Base-by-base conservation (phyloP, 2,113 vertebrate species). In the Apaloderma vittatum region DNA sequence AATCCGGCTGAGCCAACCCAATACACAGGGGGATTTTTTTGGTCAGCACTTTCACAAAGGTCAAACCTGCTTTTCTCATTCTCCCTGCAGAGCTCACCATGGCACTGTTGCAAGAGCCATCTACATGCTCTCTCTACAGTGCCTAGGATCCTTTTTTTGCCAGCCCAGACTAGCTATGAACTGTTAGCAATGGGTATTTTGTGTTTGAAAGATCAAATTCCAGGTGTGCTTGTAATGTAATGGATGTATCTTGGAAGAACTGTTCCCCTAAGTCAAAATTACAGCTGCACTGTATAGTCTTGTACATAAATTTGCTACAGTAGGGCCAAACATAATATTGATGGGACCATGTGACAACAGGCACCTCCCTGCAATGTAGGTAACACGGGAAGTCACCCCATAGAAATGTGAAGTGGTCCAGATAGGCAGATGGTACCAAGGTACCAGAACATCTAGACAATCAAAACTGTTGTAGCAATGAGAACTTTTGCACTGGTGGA, bases 371-470 rank as follows among this genome's bases (percentile, higher is more conserved):
- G n/a, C 18, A 27, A 3, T 48, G 34, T 6, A 46, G 30, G 54
- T 51, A 65, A 46, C 4, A 7, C 8, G 43, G 37, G 18, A 58
- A 4, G 15, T 63, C 1, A 0, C 12, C 5, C 40, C 29, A 29
- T 22, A 83, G 75, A 83, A 83, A 61, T 32, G 19, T 36, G 48
- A 16, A 5, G 12, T 74, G 16, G 14, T 54, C 34, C 19, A 43
- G 24, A 15, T 8, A 45, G 27, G 15, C 27, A 71, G 66, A 26
- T 52, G 12, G 15, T 54, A 65, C 21, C n/a, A 30, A 34, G 12
- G 15, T 54, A 65, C 21, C n/a, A 30, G 37, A 54, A 55, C 3
- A 1, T 34, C 37, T 46, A 72, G 49, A 88, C 49, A 70, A 73
- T 22, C 19, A 45, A 80, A 92, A 81, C 12, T 40, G 19, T 26